Percentiles rank a stretch among this genome's conserved stretches.
Evolutionary conservation across 2,113 vertebrate species (phyloP).

Genomic region (Eurypyga helias): DNA sequence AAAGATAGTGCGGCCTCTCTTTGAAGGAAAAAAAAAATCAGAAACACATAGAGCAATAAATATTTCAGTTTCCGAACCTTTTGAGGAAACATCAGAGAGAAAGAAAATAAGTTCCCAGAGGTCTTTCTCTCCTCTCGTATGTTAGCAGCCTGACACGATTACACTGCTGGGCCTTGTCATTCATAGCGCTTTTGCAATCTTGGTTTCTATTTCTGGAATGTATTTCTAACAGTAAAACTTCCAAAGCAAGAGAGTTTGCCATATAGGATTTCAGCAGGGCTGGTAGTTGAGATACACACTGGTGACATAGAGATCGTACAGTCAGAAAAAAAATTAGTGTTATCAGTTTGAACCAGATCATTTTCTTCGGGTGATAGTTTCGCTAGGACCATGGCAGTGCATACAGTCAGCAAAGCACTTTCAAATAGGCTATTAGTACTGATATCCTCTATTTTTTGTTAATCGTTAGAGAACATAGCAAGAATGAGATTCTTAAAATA

Average conservation of each 20-base stretch:
- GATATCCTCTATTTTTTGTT: neutral
- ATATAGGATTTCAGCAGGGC: neutral
- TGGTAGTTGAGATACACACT: neutral
- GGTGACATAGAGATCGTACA: neutral
- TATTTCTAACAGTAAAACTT: neutral
- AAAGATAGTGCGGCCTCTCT: neutral
- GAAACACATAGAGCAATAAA: neutral
- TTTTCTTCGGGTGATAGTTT: neutral
- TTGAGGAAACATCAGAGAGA: conserved; percentile 11
- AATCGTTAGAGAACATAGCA: neutral
- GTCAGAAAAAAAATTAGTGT: neutral
- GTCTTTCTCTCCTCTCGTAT: neutral
- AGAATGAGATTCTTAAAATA: neutral
- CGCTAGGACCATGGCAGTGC: neutral
- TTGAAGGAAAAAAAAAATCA: neutral
- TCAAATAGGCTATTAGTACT: neutral
- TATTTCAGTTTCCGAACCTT: conserved; percentile 19
- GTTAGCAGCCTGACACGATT: neutral
- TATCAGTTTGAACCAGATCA: neutral
- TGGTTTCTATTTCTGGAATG: neutral
- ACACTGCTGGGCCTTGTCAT: neutral
- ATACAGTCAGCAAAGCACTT: neutral
- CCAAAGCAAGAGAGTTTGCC: neutral
- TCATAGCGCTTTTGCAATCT: neutral
- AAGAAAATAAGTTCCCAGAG: conserved; percentile 18